phyloP scores from a whole-genome alignment of 2,113 vertebrate genomes.

The Cololabis saira region DNA sequence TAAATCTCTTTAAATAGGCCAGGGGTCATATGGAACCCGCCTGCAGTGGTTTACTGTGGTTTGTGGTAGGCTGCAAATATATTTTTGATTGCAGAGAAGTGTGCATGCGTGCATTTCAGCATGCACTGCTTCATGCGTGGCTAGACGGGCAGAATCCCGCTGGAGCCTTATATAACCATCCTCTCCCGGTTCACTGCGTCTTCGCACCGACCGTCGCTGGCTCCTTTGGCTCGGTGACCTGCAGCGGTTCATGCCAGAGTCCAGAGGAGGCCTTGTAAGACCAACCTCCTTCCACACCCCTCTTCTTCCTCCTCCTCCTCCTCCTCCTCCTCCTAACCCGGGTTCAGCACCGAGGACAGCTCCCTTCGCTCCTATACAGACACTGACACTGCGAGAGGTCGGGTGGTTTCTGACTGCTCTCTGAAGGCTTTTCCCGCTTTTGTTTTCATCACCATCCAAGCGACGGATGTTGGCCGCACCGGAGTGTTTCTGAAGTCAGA shows the following conservation, averaged over 20 bases:
- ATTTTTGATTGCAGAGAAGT: not conserved
- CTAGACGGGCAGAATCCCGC: slow-evolving; percentile 4
- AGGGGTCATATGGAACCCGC: not conserved
- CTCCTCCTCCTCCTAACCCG: slow-evolving; percentile 8
- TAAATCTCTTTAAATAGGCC: not conserved
- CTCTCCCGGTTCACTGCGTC: slow-evolving; percentile 12
- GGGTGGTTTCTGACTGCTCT: not conserved
- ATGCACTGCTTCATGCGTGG: not conserved
- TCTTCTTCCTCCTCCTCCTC: slow-evolving; percentile 3
- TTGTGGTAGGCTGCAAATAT: no score
- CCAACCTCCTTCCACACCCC: slow-evolving; percentile 6
- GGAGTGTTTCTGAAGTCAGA: slow-evolving; percentile 38
- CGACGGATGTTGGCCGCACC: slow-evolving; percentile 36
- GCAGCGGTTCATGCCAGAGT: not conserved
- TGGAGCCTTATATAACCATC: slow-evolving; percentile 50
- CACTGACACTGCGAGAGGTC: slow-evolving; percentile 15
- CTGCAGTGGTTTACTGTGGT: no score
- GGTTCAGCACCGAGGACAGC: slow-evolving; percentile 83
- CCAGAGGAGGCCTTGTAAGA: slow-evolving; percentile 31
- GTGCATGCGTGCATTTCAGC: not conserved
- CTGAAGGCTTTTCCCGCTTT: slow-evolving; percentile 1
- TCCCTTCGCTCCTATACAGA: slow-evolving; percentile 39
- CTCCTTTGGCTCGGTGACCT: not conserved
- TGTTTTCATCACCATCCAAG: not conserved
- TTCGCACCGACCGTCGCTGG: not conserved